Percentiles rank a stretch among this genome's conserved stretches.
Conservation (phyloP, 2,888 invertebrate species). For the Drosophila colorata region DNA sequence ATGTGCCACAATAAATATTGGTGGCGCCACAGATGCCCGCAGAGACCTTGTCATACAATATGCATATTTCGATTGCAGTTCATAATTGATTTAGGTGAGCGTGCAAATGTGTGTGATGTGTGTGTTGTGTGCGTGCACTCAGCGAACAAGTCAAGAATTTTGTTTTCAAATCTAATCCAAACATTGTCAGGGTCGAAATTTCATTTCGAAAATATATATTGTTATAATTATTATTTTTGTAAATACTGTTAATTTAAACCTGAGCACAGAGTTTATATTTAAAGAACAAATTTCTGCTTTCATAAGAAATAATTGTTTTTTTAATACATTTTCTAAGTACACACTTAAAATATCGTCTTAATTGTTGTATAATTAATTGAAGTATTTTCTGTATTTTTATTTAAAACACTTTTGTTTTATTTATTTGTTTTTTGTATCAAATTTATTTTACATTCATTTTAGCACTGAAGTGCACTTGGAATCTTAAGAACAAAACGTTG, state of each 20-base stretch:
- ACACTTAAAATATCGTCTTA: no score
- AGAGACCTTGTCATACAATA: slow-evolving; percentile 39
- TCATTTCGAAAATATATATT: neutral
- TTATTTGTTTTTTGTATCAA: no score
- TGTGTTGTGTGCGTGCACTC: neutral
- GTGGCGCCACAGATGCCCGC: slow-evolving; percentile 41
- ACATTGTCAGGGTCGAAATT: neutral
- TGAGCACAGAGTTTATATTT: no score
- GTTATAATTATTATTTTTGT: neutral
- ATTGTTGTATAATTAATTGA: no score
- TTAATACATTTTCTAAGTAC: no score
- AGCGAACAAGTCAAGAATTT: neutral
- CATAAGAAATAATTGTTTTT: no score
- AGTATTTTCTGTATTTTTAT: no score
- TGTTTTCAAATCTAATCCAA: neutral
- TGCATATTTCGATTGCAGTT: slow-evolving; percentile 58
- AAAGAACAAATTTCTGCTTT: no score
- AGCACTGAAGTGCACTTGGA: no score
- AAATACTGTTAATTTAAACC: neutral
- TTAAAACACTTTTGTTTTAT: no score
- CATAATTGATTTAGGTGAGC: slow-evolving; percentile 53
- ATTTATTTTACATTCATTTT: no score
- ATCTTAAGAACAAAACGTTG: no score
- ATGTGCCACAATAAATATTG: slow-evolving; percentile 50
- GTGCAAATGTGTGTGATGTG: slow-evolving; percentile 14